Evolutionary conservation across 2,797 vertebrate genomes (phyloP), one percentile per base, ranked within the genome.

Genomic region (Scyliorhinus canicula): DNA sequence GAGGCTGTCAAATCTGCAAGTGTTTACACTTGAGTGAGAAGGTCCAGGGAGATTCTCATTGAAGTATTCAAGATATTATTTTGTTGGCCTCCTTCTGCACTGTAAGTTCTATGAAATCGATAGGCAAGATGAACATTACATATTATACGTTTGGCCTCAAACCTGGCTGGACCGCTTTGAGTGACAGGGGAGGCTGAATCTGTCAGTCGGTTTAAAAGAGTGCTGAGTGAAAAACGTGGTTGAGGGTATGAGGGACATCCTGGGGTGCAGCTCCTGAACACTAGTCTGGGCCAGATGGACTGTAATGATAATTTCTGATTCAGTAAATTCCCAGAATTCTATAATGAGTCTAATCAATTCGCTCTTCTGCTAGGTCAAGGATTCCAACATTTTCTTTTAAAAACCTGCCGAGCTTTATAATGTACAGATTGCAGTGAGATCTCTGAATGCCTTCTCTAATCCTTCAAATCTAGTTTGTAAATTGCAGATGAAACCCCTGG

Each of bases 391-490:
- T 4, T 31, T 14, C 35, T 85, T 14, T 21, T 47, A 86, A 31
- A 86, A 14, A 31, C 28, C 26, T 86, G 84, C 11, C 50, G 31
- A 55, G 84, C 52, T 55, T 31, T 82, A 44, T 26, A 82, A 82
- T 26, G 44, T 86, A 35, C 55, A 86, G 50, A 86, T 52, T 52
- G 28, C 28, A 55, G 50, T 52, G 84, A 86, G 12, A 55, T 86
- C 84, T 86, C 84, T 86, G 84, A 5, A 55, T 55, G 50, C 84
- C 84, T 86, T 55, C 47, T 35, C 31, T 86, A 31, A 86, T 86
- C 50, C 84, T 86, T 86, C 84, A 86, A 55, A 86, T 55, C 84
- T 86, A 16, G 26, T 86, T 86, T 86, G 90, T 21, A 65, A 93
- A 93, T 63, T 65, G n/a, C 57, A 91, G 55, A 31, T 35, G 50